Evolutionary conservation across 2,797 vertebrate species (phyloP), one percentile per base, ranked within the genome.

Genomic region (Gymnoscopelus microlampas): DNA sequence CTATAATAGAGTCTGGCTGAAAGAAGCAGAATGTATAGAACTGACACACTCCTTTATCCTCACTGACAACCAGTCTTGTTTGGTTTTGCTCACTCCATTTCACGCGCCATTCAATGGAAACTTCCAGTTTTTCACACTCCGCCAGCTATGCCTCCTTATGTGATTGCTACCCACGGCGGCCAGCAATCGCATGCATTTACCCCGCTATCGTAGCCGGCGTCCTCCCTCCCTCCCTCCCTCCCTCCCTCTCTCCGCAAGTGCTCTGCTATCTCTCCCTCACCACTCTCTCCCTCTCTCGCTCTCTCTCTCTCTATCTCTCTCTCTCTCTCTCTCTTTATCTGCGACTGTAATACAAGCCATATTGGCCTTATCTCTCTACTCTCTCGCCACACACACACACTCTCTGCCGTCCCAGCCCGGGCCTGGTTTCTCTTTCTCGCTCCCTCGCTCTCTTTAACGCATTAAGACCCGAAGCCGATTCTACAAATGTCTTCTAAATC

Each of bases 291-390:
- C 9, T 9, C 19, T 14, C 14, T 19, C n/a, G 12, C 19, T 19
- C 14, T 14, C 51, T 19, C 13, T 13, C 35, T 35, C 35, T 39
- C 35, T 88, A 83, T 81, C 4, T 32, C 64, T 70, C 70, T 74
- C 71, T 69, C 75, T 48, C 81, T 79, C 44, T 63, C 70, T 75
- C 47, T 74, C 83, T 86, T 86, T 85, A 89, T 88, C 87, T 80
- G 70, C 64, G 57, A 75, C 79, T 84, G 82, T 89, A 86, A 89
- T 75, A 86, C 86, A 88, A 86, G 84, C 88, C 87, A 81, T 74
- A 87, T 81, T 78, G 77, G 71, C 66, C 85, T 91, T 88, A 91
- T 92, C 87, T 83, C 8, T 2, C 49, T 35, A 14, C 66, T 63
- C 68, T 56, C 71, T 12, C 54, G 77, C 61, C 70, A 71, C 70